A percentile compares a stretch with the other conserved stretches of the same genome.
Evolutionary conservation across 37 sponge, comb jelly and placozoan species (phyloP).

Genomic region (Aplysina aerophoba): DNA sequence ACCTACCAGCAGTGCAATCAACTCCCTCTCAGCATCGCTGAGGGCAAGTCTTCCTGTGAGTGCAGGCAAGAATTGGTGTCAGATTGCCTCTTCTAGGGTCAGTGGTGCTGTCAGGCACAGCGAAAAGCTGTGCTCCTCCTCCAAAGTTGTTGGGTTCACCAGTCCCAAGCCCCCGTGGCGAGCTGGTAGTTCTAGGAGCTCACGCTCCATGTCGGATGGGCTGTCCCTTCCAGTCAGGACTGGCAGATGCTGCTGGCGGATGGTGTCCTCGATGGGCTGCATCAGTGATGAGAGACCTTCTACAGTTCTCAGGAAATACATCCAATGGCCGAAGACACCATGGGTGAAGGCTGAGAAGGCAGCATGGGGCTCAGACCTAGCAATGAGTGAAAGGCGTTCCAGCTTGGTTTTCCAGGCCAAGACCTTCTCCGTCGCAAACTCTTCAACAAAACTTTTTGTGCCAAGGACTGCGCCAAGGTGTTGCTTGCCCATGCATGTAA

Average conservation of each 20-base stretch:
- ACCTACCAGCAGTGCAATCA: too few relatives aligned
- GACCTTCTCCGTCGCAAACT: background rate
- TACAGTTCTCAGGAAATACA: background rate
- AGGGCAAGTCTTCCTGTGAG: constrained; percentile 20
- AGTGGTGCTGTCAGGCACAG: background rate
- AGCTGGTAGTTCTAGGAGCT: background rate
- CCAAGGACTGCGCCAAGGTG: background rate
- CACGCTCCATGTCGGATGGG: background rate
- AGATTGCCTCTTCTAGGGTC: constrained; percentile 32
- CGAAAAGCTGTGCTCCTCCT: background rate
- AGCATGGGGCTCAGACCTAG: background rate
- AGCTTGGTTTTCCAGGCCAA: background rate
- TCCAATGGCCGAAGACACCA: constrained; percentile 2
- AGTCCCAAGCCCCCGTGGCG: background rate
- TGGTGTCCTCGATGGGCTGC: background rate
- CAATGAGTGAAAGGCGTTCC: background rate
- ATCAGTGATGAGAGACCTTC: background rate
- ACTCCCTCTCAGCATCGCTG: background rate
- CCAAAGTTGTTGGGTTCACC: background rate
- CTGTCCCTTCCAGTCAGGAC: background rate
- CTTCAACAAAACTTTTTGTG: background rate
- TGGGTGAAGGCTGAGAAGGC: constrained; percentile 6
- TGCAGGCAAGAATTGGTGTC: constrained; percentile 22
- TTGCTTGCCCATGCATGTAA: background rate
- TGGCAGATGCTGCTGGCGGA: constrained; percentile 1